These are phyloP conservation scores for Misgurnus mizolepis DNA, from an alignment of 2,113 vertebrate species.

Conservation along the genomic window DNA sequence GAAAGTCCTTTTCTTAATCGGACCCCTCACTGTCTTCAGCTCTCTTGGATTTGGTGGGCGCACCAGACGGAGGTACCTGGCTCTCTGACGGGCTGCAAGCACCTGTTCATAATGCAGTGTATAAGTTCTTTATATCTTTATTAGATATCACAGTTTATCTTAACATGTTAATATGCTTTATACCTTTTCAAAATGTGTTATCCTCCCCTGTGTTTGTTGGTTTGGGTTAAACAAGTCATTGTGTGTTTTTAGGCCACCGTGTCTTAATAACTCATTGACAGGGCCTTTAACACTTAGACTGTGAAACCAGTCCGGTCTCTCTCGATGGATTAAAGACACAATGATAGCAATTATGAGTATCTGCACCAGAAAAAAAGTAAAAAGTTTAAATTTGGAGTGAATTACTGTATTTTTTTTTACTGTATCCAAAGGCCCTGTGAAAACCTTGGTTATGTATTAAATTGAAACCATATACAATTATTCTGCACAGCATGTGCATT, in stretches of 20 bases:
- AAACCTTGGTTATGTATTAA: neutral
- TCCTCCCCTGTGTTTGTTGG: slow-evolving; percentile 14
- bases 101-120: slow-evolving; percentile 62
- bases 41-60: slow-evolving; percentile 65
- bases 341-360: slow-evolving; percentile 65
- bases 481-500: neutral
- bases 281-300: slow-evolving; percentile 40
- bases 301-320: slow-evolving; percentile 56
- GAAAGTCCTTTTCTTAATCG: slow-evolving; percentile 61
- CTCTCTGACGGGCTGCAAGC: slow-evolving; percentile 69
- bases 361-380: slow-evolving; percentile 61
- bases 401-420: neutral
- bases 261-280: slow-evolving; percentile 48
- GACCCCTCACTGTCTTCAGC: slow-evolving; percentile 61
- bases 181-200: slow-evolving; percentile 67
- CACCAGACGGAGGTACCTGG: slow-evolving; percentile 70
- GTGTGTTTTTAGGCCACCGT: slow-evolving; percentile 27
- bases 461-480: neutral
- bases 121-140: too few species aligned
- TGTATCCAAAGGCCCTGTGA: neutral
- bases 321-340: slow-evolving; percentile 66
- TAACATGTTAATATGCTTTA: neutral
- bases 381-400: neutral
- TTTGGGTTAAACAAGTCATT: neutral
- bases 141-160: too few species aligned